phyloP scores from a whole-genome alignment of 2,113 vertebrate species.

The Narcine bancroftii region DNA sequence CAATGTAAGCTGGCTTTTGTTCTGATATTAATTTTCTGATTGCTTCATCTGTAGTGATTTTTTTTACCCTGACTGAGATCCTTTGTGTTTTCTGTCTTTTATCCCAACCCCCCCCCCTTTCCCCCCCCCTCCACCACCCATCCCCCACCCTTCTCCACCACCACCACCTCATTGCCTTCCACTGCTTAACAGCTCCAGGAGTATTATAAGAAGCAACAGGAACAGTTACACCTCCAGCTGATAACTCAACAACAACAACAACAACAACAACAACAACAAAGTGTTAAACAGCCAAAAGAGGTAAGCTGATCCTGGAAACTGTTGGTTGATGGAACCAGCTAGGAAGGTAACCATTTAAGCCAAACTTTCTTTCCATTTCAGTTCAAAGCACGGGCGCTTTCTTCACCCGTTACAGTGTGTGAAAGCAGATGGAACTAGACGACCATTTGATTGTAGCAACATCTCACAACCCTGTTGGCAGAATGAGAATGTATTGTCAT shows the following conservation, averaged over 20 bases:
- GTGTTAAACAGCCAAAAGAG: constrained; percentile 85
- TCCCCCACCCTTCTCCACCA: not conserved
- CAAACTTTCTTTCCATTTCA: not conserved
- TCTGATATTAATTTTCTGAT: constrained; percentile 37
- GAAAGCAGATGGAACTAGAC: not conserved
- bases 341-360: not conserved
- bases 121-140: not conserved
- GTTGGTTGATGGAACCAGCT: not conserved
- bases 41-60: constrained; percentile 26
- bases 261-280: constrained; percentile 57
- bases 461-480: not conserved
- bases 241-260: constrained; percentile 78
- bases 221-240: constrained; percentile 94
- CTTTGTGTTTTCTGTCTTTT: constrained; percentile 1
- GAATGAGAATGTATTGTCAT: no score
- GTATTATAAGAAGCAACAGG: constrained; percentile 99
- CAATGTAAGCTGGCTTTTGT: constrained; percentile 15
- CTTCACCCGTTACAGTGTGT: not conserved
- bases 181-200: constrained; percentile 76
- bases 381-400: not conserved
- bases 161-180: not conserved
- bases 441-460: not conserved
- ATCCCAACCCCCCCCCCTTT: not conserved
- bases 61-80: not conserved
- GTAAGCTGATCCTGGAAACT: constrained; percentile 55